Evolutionary conservation across 2,888 invertebrate genomes (phyloP).

Genomic region (Cylindroiulus punctatus): DNA sequence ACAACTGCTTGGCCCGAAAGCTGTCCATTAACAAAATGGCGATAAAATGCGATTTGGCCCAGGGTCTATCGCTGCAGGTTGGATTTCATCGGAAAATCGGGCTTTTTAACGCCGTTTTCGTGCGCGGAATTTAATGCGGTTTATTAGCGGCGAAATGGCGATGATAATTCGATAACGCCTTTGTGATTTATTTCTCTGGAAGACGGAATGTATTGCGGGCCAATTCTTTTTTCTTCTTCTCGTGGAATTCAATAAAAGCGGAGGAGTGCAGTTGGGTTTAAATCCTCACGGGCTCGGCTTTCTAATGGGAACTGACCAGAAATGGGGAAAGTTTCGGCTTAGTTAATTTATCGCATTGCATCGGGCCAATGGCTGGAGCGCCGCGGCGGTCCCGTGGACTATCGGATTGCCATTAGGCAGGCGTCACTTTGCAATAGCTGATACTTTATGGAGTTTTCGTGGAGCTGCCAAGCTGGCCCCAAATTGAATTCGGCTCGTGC

Average conservation of each 20-base stretch:
- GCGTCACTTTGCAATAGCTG: neutral
- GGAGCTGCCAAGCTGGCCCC: neutral
- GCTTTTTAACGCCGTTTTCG: neutral
- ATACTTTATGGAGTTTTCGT: constrained; percentile 21
- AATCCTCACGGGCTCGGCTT: constrained; percentile 20
- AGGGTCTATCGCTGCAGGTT: neutral
- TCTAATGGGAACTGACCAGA: constrained; percentile 23
- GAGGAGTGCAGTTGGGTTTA: neutral
- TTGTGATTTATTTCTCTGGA: constrained; percentile 12
- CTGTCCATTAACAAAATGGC: too few relatives aligned
- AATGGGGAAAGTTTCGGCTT: neutral
- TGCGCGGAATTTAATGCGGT: neutral
- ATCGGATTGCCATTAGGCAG: constrained; percentile 34
- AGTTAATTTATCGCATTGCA: neutral
- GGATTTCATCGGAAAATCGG: neutral
- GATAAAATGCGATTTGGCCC: too few relatives aligned
- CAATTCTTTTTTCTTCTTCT: neutral
- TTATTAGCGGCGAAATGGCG: constrained; percentile 38
- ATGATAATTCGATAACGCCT: constrained; percentile 42
- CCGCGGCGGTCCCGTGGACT: neutral
- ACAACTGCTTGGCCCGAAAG: too few relatives aligned
- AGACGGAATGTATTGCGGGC: neutral
- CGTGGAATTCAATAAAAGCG: neutral
- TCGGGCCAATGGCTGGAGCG: neutral
- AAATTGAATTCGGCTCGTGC: neutral